A percentile compares a stretch with the other conserved stretches of the same genome.
These are phyloP conservation scores for Fragum whitleyi DNA, from an alignment of 2,888 invertebrate genomes.

Conservation along the genomic window DNA sequence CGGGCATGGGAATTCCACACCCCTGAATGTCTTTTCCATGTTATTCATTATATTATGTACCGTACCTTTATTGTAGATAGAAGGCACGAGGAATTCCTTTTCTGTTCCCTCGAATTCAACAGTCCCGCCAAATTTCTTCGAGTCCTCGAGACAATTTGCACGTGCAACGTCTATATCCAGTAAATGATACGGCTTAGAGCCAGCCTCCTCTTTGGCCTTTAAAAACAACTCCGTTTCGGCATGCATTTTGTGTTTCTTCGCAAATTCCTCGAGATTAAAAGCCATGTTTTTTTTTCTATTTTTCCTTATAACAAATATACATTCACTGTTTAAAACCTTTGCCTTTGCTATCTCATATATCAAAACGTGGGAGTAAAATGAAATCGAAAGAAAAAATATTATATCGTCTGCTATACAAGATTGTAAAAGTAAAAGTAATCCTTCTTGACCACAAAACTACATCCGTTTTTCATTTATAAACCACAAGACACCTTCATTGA, in stretches of 20 bases:
- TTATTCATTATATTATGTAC: too few relatives aligned
- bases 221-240: constrained; percentile 46
- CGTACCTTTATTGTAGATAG: constrained; percentile 53
- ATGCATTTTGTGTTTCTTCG: constrained; percentile 43
- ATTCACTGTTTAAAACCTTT: not conserved
- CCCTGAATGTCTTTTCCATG: too few relatives aligned
- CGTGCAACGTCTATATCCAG: constrained; percentile 43
- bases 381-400: not conserved
- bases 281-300: constrained; percentile 21
- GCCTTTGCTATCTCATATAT: not conserved
- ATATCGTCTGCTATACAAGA: constrained; percentile 12
- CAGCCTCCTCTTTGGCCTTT: constrained; percentile 34
- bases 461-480: not conserved
- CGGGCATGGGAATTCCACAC: too few relatives aligned
- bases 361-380: not conserved
- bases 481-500: not conserved
- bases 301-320: not conserved
- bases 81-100: constrained; percentile 42
- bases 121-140: constrained; percentile 33
- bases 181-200: constrained; percentile 32
- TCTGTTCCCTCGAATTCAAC: constrained; percentile 43
- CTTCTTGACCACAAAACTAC: too few relatives aligned
- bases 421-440: too few relatives aligned
- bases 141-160: constrained; percentile 19
- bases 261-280: constrained; percentile 39